These are phyloP conservation scores for Ciona savignyi DNA, from an alignment of 23 tunicate species.

Conservation along the genomic window DNA sequence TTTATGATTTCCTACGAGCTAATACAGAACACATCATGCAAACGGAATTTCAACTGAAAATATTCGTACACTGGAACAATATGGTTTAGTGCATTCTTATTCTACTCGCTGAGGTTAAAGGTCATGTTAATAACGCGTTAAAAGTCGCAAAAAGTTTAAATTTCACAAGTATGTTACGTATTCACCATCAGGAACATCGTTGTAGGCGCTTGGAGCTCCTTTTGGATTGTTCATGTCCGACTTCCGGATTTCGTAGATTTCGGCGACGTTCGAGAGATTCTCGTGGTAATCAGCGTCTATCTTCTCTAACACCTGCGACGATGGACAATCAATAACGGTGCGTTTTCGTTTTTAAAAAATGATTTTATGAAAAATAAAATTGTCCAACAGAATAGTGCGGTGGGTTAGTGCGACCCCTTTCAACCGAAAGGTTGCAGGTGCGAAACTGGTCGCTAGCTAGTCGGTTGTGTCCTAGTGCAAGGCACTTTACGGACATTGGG, in stretches of 20 bases:
- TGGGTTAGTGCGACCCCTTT: too few species aligned
- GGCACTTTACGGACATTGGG: too few species aligned
- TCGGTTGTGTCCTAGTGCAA: too few species aligned
- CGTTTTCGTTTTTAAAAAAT: too few species aligned
- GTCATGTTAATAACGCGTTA: too few species aligned
- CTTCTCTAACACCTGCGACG: conserved; percentile 30
- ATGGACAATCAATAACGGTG: too few species aligned
- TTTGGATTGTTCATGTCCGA: neutral
- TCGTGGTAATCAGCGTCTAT: conserved; percentile 25
- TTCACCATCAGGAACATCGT: conserved; percentile 16
- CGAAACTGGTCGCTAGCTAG: too few species aligned
- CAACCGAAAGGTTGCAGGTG: too few species aligned
- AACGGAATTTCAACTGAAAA: neutral
- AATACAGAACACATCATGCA: neutral
- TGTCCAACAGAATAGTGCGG: too few species aligned
- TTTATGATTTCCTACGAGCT: too few species aligned
- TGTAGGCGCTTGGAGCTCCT: neutral
- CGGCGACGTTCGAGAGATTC: conserved; percentile 5
- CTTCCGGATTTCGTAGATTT: conserved; percentile 2
- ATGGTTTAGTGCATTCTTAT: neutral
- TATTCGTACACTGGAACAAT: neutral
- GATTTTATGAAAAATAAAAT: too few species aligned
- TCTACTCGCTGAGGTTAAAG: too few species aligned
- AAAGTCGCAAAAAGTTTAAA: neutral
- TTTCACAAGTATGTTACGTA: conserved; percentile 18